Conservation (phyloP, 2,797 vertebrate species). For the Coilia nasus region DNA sequence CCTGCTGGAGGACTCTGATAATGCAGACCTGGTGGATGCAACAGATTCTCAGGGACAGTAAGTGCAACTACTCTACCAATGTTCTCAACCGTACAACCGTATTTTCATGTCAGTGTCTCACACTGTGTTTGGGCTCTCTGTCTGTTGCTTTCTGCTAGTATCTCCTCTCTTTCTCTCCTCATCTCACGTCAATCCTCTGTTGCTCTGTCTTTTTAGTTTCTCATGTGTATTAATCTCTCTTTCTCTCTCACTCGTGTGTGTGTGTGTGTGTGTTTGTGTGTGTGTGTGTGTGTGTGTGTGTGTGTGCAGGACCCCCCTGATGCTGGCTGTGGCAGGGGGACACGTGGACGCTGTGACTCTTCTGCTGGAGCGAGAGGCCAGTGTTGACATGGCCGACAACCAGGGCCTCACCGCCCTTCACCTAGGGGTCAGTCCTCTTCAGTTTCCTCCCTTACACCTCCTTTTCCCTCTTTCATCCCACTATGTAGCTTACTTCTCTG, state of each 20-base stretch:
- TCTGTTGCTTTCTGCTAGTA: neutral
- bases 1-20: constrained; percentile 88
- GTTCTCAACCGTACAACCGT: neutral
- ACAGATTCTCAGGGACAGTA: constrained; percentile 95
- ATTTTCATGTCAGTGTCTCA: too few relatives aligned
- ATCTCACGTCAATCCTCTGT: neutral
- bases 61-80: constrained; percentile 64
- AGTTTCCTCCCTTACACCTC: neutral
- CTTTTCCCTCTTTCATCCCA: neutral
- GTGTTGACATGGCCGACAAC: constrained; percentile 82
- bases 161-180: neutral
- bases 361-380: constrained; percentile 92
- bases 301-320: constrained; percentile 88
- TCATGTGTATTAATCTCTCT: too few relatives aligned
- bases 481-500: neutral
- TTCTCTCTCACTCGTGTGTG: neutral
- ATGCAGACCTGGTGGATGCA: constrained; percentile 80
- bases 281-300: neutral
- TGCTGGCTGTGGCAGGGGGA: constrained; percentile 93
- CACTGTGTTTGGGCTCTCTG: neutral
- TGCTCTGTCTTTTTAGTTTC: too few relatives aligned
- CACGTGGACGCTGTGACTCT: constrained; percentile 91
- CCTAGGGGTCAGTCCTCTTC: constrained; percentile 81
- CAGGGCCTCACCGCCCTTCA: constrained; percentile 92
- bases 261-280: neutral